Conservation (phyloP, 2,113 vertebrate genomes). For the Apaloderma vittatum region DNA sequence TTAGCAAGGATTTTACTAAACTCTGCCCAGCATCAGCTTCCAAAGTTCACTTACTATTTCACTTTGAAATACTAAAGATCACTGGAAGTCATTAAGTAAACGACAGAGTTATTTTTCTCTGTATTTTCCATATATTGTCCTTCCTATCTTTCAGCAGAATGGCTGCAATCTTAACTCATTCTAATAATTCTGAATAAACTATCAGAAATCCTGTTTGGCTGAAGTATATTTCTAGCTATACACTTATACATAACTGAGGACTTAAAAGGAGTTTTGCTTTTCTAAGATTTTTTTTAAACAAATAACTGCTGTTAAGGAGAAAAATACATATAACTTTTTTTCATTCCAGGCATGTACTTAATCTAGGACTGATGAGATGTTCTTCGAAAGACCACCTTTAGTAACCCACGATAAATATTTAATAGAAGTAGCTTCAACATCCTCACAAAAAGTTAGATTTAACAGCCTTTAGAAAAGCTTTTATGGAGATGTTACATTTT, state of each 20-base stretch:
- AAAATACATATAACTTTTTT: neutral
- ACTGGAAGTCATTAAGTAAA: neutral
- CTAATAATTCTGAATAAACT: neutral
- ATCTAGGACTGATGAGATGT: neutral
- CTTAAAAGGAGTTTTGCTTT: neutral
- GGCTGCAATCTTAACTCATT: neutral
- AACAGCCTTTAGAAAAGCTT: neutral
- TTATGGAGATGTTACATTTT: neutral
- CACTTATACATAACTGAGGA: neutral
- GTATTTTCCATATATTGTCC: neutral
- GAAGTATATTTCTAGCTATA: neutral
- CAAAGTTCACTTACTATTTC: neutral
- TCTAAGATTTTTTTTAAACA: neutral
- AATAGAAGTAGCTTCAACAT: neutral
- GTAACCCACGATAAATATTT: neutral
- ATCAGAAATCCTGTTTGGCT: neutral
- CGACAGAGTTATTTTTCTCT: neutral
- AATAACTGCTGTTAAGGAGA: neutral
- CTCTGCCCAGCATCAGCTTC: neutral
- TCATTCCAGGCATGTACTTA: neutral
- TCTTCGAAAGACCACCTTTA: neutral
- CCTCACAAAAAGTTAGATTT: neutral
- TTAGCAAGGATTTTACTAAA: neutral
- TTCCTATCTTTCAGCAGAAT: neutral
- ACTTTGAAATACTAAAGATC: neutral